Evolutionary conservation across 2,113 vertebrate genomes (phyloP).

Genomic region (Raja brachyura): DNA sequence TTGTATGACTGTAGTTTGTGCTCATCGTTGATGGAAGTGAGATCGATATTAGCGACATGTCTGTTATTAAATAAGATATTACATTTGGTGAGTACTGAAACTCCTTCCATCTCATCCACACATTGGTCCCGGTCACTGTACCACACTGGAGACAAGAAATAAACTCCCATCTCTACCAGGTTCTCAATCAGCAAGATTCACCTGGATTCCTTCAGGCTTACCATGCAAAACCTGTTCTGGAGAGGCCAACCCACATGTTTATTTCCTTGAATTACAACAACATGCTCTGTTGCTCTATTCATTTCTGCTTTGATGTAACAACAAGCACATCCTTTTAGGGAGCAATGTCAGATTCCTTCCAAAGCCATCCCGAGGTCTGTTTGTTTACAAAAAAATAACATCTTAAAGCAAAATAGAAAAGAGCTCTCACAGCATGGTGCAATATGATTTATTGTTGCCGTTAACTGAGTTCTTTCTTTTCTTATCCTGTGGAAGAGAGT

Average conservation of each 20-base stretch:
- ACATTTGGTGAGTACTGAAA: background rate
- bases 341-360: background rate
- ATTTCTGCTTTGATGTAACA: background rate
- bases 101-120: background rate
- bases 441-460: background rate
- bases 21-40: background rate
- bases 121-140: background rate
- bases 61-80: background rate
- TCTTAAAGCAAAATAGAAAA: background rate
- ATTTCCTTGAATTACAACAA: background rate
- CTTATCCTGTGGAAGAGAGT: background rate
- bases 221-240: background rate
- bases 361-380: background rate
- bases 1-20: background rate
- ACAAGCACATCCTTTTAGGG: background rate
- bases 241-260: background rate
- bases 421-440: background rate
- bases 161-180: background rate
- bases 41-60: background rate
- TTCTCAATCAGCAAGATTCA: background rate
- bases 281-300: background rate
- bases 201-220: background rate
- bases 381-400: background rate
- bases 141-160: background rate
- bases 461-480: no score